A percentile compares a stretch with the other conserved stretches of the same genome.
Conservation (phyloP, 2,797 vertebrate species). For the Bucorvus abyssinicus region DNA sequence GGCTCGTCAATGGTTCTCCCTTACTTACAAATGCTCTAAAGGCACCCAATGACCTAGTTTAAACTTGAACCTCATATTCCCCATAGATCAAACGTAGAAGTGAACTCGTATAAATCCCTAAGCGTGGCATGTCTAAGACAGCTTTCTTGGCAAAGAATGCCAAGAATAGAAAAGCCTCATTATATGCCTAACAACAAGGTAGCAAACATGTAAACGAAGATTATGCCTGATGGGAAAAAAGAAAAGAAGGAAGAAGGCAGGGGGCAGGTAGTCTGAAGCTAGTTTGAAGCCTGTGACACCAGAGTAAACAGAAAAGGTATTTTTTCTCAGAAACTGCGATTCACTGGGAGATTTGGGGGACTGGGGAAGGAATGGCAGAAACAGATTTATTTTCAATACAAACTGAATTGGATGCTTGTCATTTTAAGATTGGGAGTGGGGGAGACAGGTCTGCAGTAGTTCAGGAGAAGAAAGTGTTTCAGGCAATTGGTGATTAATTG, state of each 20-base stretch:
- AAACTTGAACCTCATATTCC: neutral
- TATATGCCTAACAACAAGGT: conserved; percentile 25
- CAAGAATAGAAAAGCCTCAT: conserved; percentile 29
- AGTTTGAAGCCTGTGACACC: neutral
- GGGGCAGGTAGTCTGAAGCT: neutral
- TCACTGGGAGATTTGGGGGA: neutral
- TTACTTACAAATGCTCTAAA: conserved; percentile 29
- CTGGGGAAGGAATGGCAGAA: neutral
- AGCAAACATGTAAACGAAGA: conserved; percentile 9
- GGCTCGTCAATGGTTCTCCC: neutral
- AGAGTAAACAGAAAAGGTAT: neutral
- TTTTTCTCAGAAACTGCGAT: neutral
- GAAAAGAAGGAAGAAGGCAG: neutral
- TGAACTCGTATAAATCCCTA: neutral
- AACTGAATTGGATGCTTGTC: neutral
- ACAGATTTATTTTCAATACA: neutral
- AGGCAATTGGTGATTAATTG: conserved; percentile 63
- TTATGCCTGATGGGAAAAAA: neutral
- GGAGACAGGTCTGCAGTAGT: neutral
- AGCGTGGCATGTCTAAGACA: neutral
- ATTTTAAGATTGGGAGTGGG: neutral
- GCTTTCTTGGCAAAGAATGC: neutral
- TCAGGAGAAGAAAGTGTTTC: conserved; percentile 35
- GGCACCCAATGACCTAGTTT: conserved; percentile 33
- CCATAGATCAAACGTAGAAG: neutral